These are phyloP conservation scores for Diachrysia chrysitis DNA, from an alignment of 2,888 invertebrate genomes.

Conservation along the genomic window DNA sequence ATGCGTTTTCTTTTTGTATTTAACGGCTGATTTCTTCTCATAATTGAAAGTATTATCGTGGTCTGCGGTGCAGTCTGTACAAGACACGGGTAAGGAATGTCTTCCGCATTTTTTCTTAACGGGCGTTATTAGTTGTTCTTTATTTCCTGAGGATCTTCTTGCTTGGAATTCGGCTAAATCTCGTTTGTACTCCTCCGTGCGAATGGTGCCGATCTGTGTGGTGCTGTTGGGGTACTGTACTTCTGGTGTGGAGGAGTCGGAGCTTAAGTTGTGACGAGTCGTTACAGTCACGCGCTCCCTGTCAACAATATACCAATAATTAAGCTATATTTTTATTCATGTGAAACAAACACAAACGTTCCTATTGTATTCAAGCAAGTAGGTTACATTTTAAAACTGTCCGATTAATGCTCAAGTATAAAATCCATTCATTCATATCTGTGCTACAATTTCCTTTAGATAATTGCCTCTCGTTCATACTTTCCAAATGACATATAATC, in stretches of 20 bases:
- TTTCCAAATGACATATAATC: constrained; percentile 4
- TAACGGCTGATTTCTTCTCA: constrained; percentile 81
- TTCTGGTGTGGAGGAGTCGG: constrained; percentile 63
- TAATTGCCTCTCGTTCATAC: constrained; percentile 4
- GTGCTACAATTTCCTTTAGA: constrained; percentile 1
- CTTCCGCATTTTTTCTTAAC: constrained; percentile 81
- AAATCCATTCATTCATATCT: constrained; percentile 1
- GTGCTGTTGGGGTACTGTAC: constrained; percentile 58
- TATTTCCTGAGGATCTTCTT: constrained; percentile 75
- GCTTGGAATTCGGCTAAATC: constrained; percentile 87
- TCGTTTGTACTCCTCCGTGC: constrained; percentile 85
- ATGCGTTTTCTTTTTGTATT: constrained; percentile 78
- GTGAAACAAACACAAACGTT: not conserved
- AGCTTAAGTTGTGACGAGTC: constrained; percentile 71
- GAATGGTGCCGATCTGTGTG: constrained; percentile 78
- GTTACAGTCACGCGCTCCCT: constrained; percentile 86
- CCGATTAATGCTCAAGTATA: not conserved
- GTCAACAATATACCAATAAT: constrained; percentile 45
- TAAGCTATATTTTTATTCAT: not conserved
- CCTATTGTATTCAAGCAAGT: not conserved
- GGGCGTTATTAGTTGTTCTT: constrained; percentile 73
- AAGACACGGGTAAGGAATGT: constrained; percentile 81
- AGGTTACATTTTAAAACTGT: not conserved
- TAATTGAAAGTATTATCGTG: constrained; percentile 83
- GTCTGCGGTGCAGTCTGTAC: constrained; percentile 79